Percentiles rank a stretch among this genome's conserved stretches.
Evolutionary conservation across 2,888 invertebrate genomes (phyloP).

Genomic region (Silvanus unidentatus): DNA sequence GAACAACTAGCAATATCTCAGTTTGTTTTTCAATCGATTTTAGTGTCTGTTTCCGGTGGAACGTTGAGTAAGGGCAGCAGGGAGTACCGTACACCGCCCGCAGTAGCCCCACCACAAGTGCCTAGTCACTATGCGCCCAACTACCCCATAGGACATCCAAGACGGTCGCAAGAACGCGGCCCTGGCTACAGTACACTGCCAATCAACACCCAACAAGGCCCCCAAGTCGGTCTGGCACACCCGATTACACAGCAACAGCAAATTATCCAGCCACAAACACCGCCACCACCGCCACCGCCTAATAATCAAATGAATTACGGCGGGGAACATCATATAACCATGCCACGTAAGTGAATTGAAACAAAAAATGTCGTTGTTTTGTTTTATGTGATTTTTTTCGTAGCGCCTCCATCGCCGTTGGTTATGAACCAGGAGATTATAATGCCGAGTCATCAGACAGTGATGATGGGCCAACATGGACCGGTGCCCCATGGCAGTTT

Average conservation of each 20-base stretch:
- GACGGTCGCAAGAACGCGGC: constrained; percentile 49
- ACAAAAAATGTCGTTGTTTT: no score
- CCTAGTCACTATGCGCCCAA: constrained; percentile 97
- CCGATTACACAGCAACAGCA: constrained; percentile 53
- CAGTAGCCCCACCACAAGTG: constrained; percentile 91
- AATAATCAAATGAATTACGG: constrained; percentile 47
- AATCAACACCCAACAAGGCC: constrained; percentile 50
- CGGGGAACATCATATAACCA: constrained; percentile 57
- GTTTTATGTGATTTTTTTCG: constrained; percentile 24
- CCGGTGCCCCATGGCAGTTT: constrained; percentile 43
- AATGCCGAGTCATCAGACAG: constrained; percentile 50
- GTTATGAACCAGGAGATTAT: constrained; percentile 51
- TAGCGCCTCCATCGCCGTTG: constrained; percentile 80
- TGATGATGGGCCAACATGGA: constrained; percentile 42
- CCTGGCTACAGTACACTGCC: constrained; percentile 85
- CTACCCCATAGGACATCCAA: constrained; percentile 78
- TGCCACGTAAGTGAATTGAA: constrained; percentile 90
- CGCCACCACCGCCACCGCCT: constrained; percentile 61
- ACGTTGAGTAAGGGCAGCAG: constrained; percentile 66
- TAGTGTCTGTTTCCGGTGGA: constrained; percentile 41
- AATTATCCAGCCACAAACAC: constrained; percentile 49
- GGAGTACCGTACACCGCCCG: constrained; percentile 93
- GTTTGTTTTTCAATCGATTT: neutral
- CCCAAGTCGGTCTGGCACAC: constrained; percentile 77
- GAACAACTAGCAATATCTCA: neutral